A percentile compares a stretch with the other conserved stretches of the same genome.
These are phyloP conservation scores for Pristionchus fissidentatus DNA, from an alignment of 2,888 invertebrate genomes.

Conservation along the genomic window DNA sequence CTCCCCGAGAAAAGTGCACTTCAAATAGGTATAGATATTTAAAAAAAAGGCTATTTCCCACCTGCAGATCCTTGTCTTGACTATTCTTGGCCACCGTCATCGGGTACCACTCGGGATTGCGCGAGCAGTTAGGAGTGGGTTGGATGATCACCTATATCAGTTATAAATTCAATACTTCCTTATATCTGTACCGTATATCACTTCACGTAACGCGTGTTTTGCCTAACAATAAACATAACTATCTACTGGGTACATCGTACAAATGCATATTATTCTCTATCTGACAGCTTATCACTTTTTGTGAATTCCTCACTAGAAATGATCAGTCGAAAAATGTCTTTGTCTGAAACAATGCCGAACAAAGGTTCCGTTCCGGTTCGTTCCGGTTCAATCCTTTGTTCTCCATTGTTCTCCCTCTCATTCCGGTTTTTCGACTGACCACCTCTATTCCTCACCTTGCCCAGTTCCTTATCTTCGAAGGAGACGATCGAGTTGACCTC, in stretches of 20 bases:
- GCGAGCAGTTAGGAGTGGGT: constrained; percentile 81
- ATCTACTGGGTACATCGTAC: background rate
- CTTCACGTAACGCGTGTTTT: background rate
- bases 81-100: constrained; percentile 95
- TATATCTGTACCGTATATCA: background rate
- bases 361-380: too few relatives aligned
- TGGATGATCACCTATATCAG: constrained; percentile 77
- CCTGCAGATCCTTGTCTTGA: constrained; percentile 93
- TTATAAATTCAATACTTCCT: background rate
- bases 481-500: constrained; percentile 97
- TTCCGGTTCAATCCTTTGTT: background rate
- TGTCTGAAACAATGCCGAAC: too few relatives aligned
- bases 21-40: background rate
- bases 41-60: constrained; percentile 80
- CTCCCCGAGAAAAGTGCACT: too few relatives aligned
- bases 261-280: background rate
- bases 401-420: too few relatives aligned
- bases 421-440: too few relatives aligned
- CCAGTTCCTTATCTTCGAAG: constrained; percentile 98
- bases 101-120: constrained; percentile 90
- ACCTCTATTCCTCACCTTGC: constrained; percentile 81
- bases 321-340: too few relatives aligned
- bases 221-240: background rate
- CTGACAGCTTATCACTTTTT: background rate
- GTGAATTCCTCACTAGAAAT: background rate